phyloP scores from a whole-genome alignment of 2,797 vertebrate genomes.

The Pangasius macronema region DNA sequence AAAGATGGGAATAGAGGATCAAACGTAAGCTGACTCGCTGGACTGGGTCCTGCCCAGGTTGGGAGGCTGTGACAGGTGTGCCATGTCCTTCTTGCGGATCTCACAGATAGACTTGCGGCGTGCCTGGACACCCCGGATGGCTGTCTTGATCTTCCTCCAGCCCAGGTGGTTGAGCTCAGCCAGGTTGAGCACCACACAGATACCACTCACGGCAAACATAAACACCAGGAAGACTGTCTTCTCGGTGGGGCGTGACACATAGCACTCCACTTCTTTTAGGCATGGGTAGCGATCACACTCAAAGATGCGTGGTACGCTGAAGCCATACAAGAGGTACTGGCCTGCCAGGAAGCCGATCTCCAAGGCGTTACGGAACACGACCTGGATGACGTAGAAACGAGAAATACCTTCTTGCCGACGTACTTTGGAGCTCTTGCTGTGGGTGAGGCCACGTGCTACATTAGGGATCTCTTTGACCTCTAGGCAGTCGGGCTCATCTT shows the following conservation, averaged over 20 bases:
- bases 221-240: constrained; percentile 89
- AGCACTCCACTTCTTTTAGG: constrained; percentile 89
- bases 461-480: constrained; percentile 81
- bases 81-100: constrained; percentile 81
- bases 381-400: constrained; percentile 88
- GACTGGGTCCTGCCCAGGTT: constrained; percentile 86
- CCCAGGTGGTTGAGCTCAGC: constrained; percentile 91
- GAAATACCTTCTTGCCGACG: constrained; percentile 87
- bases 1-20: constrained; percentile 54
- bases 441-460: constrained; percentile 70
- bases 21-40: constrained; percentile 89
- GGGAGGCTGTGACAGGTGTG: constrained; percentile 76
- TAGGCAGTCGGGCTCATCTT: constrained; percentile 77
- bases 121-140: constrained; percentile 82
- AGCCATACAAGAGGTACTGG: constrained; percentile 90
- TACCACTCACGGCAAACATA: constrained; percentile 90
- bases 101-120: constrained; percentile 83
- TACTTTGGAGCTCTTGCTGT: constrained; percentile 77
- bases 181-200: constrained; percentile 88
- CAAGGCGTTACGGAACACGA: constrained; percentile 86
- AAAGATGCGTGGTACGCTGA: constrained; percentile 83
- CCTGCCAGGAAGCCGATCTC: constrained; percentile 87
- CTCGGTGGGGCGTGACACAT: constrained; percentile 87
- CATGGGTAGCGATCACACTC: constrained; percentile 88
- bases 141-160: constrained; percentile 86